Evolutionary conservation across 2,797 vertebrate species (phyloP).

Genomic region (Sebastes steindachneri): DNA sequence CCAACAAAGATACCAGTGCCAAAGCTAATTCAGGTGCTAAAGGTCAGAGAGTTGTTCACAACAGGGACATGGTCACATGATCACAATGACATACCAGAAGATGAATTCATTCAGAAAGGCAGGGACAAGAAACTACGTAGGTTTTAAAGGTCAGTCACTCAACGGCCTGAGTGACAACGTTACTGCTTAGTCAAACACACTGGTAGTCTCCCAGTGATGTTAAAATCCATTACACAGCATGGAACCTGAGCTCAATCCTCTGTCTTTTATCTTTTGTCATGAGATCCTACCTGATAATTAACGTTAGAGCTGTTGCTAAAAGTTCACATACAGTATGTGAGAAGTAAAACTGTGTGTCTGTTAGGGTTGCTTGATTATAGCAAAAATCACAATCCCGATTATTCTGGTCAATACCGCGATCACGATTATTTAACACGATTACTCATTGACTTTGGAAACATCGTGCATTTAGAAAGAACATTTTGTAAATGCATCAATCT

Average conservation of each 20-base stretch:
- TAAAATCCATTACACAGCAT: conserved; percentile 5
- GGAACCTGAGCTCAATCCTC: conserved; percentile 27
- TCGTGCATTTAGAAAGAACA: no score
- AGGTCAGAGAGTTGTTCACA: conserved; percentile 1
- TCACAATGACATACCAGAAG: neutral
- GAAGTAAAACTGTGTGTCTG: neutral
- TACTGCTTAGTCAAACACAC: neutral
- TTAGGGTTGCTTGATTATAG: no score
- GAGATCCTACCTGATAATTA: conserved; percentile 34
- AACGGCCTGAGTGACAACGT: neutral
- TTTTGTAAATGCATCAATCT: no score
- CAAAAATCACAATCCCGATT: no score
- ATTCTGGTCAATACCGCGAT: no score
- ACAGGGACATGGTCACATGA: neutral
- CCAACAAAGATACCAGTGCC: neutral
- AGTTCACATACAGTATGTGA: neutral
- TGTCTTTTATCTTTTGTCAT: conserved; percentile 28
- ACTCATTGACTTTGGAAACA: no score
- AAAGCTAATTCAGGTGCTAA: neutral
- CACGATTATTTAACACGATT: no score
- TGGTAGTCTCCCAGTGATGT: neutral
- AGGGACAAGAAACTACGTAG: neutral
- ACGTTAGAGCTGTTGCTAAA: neutral
- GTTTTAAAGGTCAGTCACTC: neutral
- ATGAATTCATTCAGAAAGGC: neutral